Evolutionary conservation across 2,113 vertebrate genomes (phyloP).

Genomic region (Brachypteracias leptosomus): DNA sequence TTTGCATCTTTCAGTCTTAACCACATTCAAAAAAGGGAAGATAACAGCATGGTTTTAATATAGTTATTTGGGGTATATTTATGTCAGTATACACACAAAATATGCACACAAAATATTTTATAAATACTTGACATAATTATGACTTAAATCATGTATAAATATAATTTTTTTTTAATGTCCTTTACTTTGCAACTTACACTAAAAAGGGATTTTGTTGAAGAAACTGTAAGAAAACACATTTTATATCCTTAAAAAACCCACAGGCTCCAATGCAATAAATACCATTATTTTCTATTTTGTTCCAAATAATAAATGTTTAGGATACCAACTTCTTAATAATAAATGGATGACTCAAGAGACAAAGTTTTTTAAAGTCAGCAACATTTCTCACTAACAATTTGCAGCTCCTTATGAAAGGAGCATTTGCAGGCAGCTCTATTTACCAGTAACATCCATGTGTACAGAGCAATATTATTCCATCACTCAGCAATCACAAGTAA

Average conservation of each 20-base stretch:
- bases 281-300: neutral
- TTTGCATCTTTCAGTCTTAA: neutral
- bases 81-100: neutral
- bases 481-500: neutral
- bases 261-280: neutral
- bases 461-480: neutral
- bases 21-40: no score
- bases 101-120: neutral
- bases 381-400: neutral
- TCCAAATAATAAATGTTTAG: neutral
- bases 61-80: neutral
- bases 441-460: neutral
- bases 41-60: neutral
- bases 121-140: neutral
- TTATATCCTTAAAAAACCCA: neutral
- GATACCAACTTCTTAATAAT: neutral
- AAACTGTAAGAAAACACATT: neutral
- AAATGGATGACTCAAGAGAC: neutral
- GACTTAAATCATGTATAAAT: neutral
- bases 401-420: neutral
- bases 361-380: neutral
- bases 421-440: neutral
- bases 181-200: neutral
- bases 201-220: neutral
- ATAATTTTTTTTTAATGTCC: no score